Base-by-base conservation (phyloP, 53 echinoderm and acorn worm genomes). In the Henricia sp. region DNA sequence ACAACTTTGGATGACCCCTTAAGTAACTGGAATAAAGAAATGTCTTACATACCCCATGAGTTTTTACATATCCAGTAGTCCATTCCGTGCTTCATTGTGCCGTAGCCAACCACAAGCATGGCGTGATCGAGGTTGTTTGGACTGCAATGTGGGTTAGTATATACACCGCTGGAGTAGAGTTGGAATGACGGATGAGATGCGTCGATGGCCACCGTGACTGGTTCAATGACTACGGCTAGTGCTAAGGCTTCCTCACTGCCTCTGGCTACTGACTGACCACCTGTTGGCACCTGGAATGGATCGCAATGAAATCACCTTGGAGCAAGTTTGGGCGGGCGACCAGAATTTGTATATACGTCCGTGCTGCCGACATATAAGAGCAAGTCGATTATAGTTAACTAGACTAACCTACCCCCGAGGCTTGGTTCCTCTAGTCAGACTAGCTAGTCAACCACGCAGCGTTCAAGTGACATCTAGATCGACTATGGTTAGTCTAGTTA, bases 61-160 rank as follows among this genome's bases (percentile, higher is more conserved):
- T 89, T 89, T 50, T 66, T 83, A 56, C 83, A 83, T 34, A 89
- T 72, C 89, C 89, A 89, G 52, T 89, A 89, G 4, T 89, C 84
- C 29, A 14, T 35, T 8, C 65, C 72, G n/a, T n/a, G n/a, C 1
- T 1, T 2, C 17, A 62, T 9, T 14, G n/a, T 32, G 4, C 89
- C 89, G 33, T 84, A 89, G 43, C 89, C 89, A 26, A 89, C 89
- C 23, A 89, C 14, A 10, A 89, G 34, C 55, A 84, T 46, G 23
- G 27, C 25, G 63, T 89, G 89, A 37, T 89, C 89, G 5, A 89
- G 25, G 36, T 6, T 8, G 32, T 68, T 84, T 14, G 63, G 33
- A 26, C 73, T 73, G 48, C 89, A 89, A 6, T 30, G 4, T 20
- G 82, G 70, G 17, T 80, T 84, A 38, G 48, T 48, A 67, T 89